A percentile compares a stretch with the other conserved stretches of the same genome.
Conservation (phyloP, 2,888 invertebrate species). For the Philonicus albiceps region DNA sequence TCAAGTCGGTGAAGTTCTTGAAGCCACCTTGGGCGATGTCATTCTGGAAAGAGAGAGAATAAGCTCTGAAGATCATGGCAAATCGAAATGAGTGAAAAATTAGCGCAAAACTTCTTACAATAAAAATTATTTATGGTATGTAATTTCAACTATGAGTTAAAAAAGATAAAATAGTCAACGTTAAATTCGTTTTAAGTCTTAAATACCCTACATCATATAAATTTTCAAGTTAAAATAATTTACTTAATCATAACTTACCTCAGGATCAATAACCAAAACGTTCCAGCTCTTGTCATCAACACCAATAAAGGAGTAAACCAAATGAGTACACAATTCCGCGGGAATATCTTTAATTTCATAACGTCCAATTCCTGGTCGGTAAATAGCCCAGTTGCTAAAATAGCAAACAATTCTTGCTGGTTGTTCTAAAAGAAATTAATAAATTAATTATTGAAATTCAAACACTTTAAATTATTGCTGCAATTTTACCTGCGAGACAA, state of each 20-base stretch:
- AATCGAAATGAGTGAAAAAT: too few species aligned
- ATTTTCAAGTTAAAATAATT: too few species aligned
- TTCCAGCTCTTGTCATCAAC: constrained; percentile 80
- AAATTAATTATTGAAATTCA: not conserved
- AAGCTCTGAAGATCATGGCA: not conserved
- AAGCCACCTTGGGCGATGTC: constrained; percentile 81
- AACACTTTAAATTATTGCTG: not conserved
- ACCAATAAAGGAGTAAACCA: constrained; percentile 89
- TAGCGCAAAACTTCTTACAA: too few species aligned
- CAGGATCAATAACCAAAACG: constrained; percentile 81
- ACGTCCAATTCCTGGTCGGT: constrained; percentile 81
- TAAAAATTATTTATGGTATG: not conserved
- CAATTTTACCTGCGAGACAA: constrained; percentile 2
- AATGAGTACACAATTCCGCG: constrained; percentile 81
- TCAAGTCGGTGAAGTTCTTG: constrained; percentile 78
- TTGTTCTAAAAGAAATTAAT: constrained; percentile 50
- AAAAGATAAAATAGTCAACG: too few species aligned
- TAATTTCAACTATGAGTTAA: too few species aligned
- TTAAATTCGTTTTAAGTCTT: too few species aligned
- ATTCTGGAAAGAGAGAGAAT: constrained; percentile 63
- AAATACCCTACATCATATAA: too few species aligned
- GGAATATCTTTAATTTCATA: constrained; percentile 88
- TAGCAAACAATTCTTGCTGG: constrained; percentile 67
- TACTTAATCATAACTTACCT: constrained; percentile 66
- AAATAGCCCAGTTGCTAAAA: constrained; percentile 75